phyloP scores from a whole-genome alignment of 2,113 vertebrate genomes.

The Myotis yumanensis region DNA sequence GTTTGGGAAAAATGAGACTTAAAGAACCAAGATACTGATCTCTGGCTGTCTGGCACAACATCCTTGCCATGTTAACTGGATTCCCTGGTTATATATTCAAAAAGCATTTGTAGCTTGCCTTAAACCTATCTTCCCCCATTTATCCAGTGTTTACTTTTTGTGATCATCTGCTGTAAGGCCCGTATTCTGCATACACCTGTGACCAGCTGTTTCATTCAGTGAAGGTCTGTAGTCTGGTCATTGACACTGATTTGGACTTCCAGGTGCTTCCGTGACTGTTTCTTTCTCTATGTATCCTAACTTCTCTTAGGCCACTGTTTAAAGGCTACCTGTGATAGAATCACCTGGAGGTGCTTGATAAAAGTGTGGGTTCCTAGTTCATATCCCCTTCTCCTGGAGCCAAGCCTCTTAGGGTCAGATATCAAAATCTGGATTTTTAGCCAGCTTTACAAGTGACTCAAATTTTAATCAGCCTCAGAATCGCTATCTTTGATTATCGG shows the following conservation, averaged over 20 bases:
- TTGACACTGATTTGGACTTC: background rate
- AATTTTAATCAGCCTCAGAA: background rate
- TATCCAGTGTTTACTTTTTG: background rate
- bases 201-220: background rate
- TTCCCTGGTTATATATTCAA: background rate
- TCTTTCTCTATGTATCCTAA: background rate
- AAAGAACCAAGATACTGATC: background rate
- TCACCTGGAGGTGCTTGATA: background rate
- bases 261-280: background rate
- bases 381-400: background rate
- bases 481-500: background rate
- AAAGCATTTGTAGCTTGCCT: background rate
- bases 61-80: background rate
- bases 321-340: background rate
- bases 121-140: background rate
- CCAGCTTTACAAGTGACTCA: background rate
- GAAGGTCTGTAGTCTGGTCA: background rate
- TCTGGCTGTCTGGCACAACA: background rate
- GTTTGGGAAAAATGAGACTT: background rate
- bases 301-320: background rate
- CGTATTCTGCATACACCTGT: background rate
- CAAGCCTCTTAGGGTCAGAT: background rate
- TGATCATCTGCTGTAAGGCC: background rate
- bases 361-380: background rate
- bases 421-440: background rate